phyloP scores from a whole-genome alignment of 2,888 invertebrate species.

The Myathropa florea region DNA sequence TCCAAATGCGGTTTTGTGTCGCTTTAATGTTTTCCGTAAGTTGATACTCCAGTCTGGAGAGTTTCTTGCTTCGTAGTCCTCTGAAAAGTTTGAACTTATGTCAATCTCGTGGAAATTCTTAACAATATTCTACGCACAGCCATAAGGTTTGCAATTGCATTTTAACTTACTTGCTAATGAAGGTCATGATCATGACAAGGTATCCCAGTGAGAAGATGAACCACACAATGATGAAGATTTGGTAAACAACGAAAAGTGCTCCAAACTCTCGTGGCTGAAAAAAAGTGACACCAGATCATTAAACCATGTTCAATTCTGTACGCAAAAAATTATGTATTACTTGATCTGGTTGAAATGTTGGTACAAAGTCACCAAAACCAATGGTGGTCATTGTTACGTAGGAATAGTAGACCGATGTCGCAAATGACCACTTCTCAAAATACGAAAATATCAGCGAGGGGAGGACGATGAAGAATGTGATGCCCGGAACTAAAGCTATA shows the following conservation, averaged over 20 bases:
- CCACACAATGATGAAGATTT: constrained; percentile 92
- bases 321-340: constrained; percentile 65
- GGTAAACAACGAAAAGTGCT: constrained; percentile 86
- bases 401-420: constrained; percentile 92
- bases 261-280: constrained; percentile 81
- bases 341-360: constrained; percentile 82
- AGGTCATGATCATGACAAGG: constrained; percentile 93
- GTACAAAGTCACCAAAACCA: constrained; percentile 96
- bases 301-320: background rate
- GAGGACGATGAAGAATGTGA: constrained; percentile 91
- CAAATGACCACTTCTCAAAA: constrained; percentile 93
- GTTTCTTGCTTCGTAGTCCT: constrained; percentile 85
- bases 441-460: constrained; percentile 92
- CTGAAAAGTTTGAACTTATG: constrained; percentile 75
- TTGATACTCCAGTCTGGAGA: constrained; percentile 88
- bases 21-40: constrained; percentile 88
- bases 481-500: constrained; percentile 93
- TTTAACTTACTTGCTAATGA: constrained; percentile 84
- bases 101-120: constrained; percentile 70
- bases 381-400: constrained; percentile 94
- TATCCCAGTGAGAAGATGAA: constrained; percentile 95
- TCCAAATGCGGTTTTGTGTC: constrained; percentile 89
- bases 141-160: background rate
- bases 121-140: background rate
- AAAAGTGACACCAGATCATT: background rate